Percentiles rank a stretch among this genome's conserved stretches.
phyloP scores from a whole-genome alignment of 2,113 vertebrate genomes.

The Marmota flaviventris region DNA sequence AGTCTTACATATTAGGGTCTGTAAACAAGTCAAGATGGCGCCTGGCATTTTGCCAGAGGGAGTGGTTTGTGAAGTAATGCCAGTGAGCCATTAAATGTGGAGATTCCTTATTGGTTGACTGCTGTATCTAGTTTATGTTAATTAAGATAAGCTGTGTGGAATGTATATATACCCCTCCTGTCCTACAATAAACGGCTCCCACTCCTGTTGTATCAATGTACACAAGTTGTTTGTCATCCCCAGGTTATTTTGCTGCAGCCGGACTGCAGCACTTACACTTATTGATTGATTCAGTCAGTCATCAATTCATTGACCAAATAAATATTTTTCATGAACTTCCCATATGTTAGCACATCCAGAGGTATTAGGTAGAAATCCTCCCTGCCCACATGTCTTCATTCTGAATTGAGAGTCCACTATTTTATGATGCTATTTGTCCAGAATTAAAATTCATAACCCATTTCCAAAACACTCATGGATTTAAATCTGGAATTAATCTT shows the following conservation, averaged over 20 bases:
- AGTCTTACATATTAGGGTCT: neutral
- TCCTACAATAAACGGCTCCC: too few species aligned
- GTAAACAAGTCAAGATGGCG: too few species aligned
- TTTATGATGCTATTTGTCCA: neutral
- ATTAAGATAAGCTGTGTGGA: too few species aligned
- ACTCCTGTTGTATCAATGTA: too few species aligned
- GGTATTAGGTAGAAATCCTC: neutral
- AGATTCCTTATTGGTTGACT: too few species aligned
- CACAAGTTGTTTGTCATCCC: too few species aligned
- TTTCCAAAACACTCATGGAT: neutral
- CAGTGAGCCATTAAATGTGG: too few species aligned
- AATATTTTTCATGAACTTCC: neutral
- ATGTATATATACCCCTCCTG: too few species aligned
- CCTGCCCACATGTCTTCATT: neutral
- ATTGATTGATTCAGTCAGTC: neutral
- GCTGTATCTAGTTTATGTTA: neutral
- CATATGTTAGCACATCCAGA: neutral
- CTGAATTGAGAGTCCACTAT: neutral
- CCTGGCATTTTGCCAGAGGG: too few species aligned
- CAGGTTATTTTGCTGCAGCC: too few species aligned
- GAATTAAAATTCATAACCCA: conserved; percentile 16
- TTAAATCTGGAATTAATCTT: conserved; percentile 44
- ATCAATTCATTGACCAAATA: neutral
- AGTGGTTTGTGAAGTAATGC: too few species aligned
- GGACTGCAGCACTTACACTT: neutral